phyloP scores from a whole-genome alignment of 2,888 invertebrate genomes.

The Pteria penguin region DNA sequence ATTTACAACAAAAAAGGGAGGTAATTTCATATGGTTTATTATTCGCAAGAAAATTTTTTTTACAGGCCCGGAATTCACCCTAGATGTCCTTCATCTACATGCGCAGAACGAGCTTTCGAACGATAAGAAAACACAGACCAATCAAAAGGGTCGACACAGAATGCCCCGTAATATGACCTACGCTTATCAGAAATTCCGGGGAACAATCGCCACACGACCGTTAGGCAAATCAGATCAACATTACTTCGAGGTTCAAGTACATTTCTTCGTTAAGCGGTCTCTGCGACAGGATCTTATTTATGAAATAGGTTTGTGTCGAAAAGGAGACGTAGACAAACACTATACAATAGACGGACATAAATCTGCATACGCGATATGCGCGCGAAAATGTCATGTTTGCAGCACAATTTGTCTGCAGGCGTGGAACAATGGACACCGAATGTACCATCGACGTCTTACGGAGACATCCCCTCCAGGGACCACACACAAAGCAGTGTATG shows the following conservation, averaged over 20 bases:
- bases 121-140: conserved; percentile 49
- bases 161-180: conserved; percentile 28
- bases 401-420: conserved; percentile 60
- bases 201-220: conserved; percentile 53
- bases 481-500: conserved; percentile 54
- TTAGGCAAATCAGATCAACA: conserved; percentile 53
- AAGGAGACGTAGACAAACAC: conserved; percentile 58
- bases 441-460: conserved; percentile 56
- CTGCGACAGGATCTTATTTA: conserved; percentile 61
- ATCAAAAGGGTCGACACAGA: conserved; percentile 50
- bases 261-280: conserved; percentile 58
- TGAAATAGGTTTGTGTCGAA: conserved; percentile 56
- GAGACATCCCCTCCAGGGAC: conserved; percentile 59
- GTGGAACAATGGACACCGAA: conserved; percentile 58
- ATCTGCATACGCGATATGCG: conserved; percentile 56
- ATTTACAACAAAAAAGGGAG: not conserved
- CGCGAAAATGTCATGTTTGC: conserved; percentile 61
- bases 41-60: conserved; percentile 6
- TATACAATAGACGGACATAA: conserved; percentile 59
- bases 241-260: conserved; percentile 58
- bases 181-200: conserved; percentile 57
- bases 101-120: conserved; percentile 53
- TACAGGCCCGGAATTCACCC: conserved; percentile 56
- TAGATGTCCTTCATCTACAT: conserved; percentile 47
- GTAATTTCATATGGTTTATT: too few species aligned